phyloP scores from a whole-genome alignment of 2,888 invertebrate species.

The Cerastis rubricosa region DNA sequence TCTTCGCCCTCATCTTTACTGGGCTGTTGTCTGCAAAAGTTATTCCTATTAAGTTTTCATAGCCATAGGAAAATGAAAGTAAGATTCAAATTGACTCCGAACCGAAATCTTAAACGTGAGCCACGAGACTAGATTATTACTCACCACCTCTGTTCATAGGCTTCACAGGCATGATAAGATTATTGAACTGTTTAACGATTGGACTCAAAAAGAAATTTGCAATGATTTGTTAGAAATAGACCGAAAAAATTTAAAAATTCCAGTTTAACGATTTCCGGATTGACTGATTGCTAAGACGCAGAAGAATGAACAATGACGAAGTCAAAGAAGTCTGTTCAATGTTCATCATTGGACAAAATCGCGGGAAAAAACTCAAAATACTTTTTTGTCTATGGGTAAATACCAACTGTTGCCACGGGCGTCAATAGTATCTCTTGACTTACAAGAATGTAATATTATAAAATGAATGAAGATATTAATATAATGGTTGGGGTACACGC shows the following conservation, averaged over 20 bases:
- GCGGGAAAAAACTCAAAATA: background rate
- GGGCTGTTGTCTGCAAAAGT: conserved; percentile 44
- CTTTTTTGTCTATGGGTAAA: background rate
- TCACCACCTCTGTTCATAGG: conserved; percentile 41
- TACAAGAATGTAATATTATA: too few species aligned
- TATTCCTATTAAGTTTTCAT: background rate
- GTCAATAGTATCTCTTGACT: background rate
- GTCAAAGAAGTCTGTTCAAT: background rate
- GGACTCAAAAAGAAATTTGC: background rate
- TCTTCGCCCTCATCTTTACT: conserved; percentile 76
- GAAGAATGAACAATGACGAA: background rate
- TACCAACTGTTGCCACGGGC: background rate
- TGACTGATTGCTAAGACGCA: background rate
- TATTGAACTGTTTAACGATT: background rate
- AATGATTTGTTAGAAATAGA: background rate
- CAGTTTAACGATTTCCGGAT: background rate
- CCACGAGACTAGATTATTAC: background rate
- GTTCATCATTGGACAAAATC: background rate
- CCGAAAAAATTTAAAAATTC: background rate
- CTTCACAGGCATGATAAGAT: conserved; percentile 35
- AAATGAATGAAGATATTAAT: too few species aligned
- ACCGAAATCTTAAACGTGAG: conserved; percentile 1
- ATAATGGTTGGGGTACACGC: too few species aligned
- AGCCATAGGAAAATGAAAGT: background rate
- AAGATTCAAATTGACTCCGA: background rate